Conservation (phyloP, 1,140 invertebrate species). For the Tetragonula clypearis region DNA sequence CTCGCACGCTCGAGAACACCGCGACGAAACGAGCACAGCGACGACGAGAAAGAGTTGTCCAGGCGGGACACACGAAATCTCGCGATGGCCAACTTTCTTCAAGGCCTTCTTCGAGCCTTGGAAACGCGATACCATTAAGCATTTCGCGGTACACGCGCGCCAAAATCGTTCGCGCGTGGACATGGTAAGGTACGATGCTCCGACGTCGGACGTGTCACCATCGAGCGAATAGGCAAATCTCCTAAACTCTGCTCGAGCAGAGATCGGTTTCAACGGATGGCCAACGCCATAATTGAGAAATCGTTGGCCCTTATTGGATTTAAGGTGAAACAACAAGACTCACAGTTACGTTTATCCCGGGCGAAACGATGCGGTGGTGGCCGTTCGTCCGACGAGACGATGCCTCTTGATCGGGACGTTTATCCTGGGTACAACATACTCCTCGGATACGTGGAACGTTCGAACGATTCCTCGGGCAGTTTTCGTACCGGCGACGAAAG, state of each 20-base stretch:
- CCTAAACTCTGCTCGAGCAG: background rate
- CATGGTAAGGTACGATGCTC: background rate
- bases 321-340: constrained; percentile 50
- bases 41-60: background rate
- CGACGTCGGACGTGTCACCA: background rate
- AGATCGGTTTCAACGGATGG: background rate
- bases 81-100: background rate
- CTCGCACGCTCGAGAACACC: constrained; percentile 17
- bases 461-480: background rate
- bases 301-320: constrained; percentile 17
- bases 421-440: constrained; percentile 51
- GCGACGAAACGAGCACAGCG: background rate
- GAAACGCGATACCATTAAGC: background rate
- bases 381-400: constrained; percentile 24
- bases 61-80: background rate
- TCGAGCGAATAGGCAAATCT: constrained; percentile 14
- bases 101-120: constrained; percentile 20
- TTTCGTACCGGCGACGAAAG: background rate
- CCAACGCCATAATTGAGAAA: background rate
- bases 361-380: background rate
- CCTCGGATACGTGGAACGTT: constrained; percentile 5
- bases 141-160: constrained; percentile 2
- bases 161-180: constrained; percentile 29
- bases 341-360: constrained; percentile 45
- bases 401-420: constrained; percentile 7